Conservation (phyloP, 1,140 invertebrate species). For the Gonatopus flavifemur region DNA sequence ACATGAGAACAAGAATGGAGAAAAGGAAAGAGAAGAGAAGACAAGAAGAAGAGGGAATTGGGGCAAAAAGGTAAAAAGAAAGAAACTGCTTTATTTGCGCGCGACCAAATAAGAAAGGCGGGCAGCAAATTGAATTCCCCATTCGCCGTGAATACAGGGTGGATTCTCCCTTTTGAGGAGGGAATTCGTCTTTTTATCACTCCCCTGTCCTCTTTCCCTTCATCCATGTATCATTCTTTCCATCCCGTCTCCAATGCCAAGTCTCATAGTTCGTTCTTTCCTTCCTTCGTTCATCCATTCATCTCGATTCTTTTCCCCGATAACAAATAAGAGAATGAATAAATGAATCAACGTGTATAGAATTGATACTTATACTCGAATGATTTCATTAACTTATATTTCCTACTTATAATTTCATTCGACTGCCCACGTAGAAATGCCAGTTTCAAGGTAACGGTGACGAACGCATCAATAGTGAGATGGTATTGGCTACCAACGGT, state of each 20-base stretch:
- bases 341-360: too few species aligned
- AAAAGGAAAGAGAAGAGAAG: not conserved
- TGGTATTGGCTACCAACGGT: too few species aligned
- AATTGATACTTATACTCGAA: too few species aligned
- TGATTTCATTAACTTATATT: too few species aligned
- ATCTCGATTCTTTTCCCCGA: too few species aligned
- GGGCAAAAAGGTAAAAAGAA: not conserved
- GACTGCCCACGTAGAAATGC: too few species aligned
- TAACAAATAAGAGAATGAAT: too few species aligned
- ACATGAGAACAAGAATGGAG: not conserved
- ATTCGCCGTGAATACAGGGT: conserved; percentile 16
- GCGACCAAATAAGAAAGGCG: conserved; percentile 35
- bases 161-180: not conserved
- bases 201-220: not conserved
- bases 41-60: conserved; percentile 1
- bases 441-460: too few species aligned
- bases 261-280: too few species aligned
- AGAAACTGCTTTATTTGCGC: conserved; percentile 27
- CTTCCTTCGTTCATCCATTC: too few species aligned
- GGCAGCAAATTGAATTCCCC: conserved; percentile 39
- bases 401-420: too few species aligned
- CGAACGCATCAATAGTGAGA: too few species aligned
- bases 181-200: not conserved
- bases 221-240: not conserved
- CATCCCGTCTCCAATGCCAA: not conserved